Evolutionary conservation across 2,888 invertebrate genomes (phyloP).

Genomic region (Colostygia pectinataria): DNA sequence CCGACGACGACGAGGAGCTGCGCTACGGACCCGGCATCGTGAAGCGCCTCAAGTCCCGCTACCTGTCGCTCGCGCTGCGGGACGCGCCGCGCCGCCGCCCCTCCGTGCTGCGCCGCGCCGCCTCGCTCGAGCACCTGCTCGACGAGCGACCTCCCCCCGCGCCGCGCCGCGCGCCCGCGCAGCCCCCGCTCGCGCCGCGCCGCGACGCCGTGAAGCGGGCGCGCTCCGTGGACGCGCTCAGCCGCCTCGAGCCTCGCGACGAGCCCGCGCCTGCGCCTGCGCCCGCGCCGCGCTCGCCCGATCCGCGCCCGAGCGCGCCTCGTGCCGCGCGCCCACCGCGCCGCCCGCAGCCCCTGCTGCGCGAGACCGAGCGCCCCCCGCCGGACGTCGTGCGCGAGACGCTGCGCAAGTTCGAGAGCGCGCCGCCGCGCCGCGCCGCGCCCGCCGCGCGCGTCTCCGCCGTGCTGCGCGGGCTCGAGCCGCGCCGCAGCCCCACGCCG

Average conservation of each 20-base stretch:
- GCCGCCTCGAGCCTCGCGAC: slow-evolving; percentile 84
- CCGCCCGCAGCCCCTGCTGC: slow-evolving; percentile 75
- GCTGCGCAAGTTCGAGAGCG: slow-evolving; percentile 91
- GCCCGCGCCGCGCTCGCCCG: slow-evolving; percentile 60
- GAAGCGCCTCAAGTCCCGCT: slow-evolving; percentile 92
- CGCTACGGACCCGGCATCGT: slow-evolving; percentile 97
- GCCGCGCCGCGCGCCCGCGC: slow-evolving; percentile 36
- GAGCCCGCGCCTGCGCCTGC: slow-evolving; percentile 85
- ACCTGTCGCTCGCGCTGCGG: slow-evolving; percentile 92
- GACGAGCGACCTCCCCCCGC: slow-evolving; percentile 83
- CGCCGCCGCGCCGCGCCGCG: slow-evolving; percentile 80
- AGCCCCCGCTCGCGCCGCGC: slow-evolving; percentile 60
- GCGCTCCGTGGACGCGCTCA: slow-evolving; percentile 92
- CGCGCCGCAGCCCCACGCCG: slow-evolving; percentile 61
- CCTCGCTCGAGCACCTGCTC: slow-evolving; percentile 92
- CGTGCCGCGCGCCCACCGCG: slow-evolving; percentile 76
- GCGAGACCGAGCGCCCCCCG: slow-evolving; percentile 87
- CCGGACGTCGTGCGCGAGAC: slow-evolving; percentile 94
- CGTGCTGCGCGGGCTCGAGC: slow-evolving; percentile 64
- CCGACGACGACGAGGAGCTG: slow-evolving; percentile 86
- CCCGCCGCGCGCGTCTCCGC: slow-evolving; percentile 77
- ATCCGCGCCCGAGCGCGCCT: slow-evolving; percentile 61
- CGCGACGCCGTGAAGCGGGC: slow-evolving; percentile 90
- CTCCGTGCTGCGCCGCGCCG: slow-evolving; percentile 90
- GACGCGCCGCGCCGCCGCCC: slow-evolving; percentile 87